These are phyloP conservation scores for Sminthopsis crassicaudata DNA, from an alignment of 2,113 vertebrate genomes.

Conservation along the genomic window DNA sequence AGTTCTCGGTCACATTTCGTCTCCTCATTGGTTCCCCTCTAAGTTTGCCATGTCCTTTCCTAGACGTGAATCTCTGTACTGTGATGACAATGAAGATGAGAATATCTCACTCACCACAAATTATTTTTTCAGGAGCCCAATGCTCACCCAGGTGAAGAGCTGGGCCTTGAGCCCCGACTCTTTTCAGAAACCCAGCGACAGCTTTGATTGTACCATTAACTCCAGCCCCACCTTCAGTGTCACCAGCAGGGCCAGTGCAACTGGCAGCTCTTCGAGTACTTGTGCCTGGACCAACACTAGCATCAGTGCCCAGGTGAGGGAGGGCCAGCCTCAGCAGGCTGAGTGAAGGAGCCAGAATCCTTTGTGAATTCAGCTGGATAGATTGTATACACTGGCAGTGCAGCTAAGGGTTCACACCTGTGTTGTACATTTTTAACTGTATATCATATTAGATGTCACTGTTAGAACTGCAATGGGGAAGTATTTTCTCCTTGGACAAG, in stretches of 20 bases:
- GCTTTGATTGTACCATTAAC: not conserved
- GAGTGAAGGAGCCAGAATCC: not conserved
- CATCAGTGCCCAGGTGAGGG: constrained; percentile 28
- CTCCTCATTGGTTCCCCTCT: not conserved
- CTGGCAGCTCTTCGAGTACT: not conserved
- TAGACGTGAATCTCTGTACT: not conserved
- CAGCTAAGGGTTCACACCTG: not conserved
- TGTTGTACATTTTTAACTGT: not conserved
- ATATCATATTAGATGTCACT: not conserved
- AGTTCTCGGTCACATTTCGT: not conserved
- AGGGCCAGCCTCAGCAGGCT: not conserved
- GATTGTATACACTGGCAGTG: not conserved
- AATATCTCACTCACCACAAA: not conserved
- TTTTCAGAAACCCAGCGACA: constrained; percentile 42
- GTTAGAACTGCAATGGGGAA: not conserved
- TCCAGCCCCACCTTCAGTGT: not conserved
- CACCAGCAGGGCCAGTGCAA: not conserved
- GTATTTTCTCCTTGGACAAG: not conserved
- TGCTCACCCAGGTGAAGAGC: constrained; percentile 40
- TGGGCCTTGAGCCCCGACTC: not conserved
- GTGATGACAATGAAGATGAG: not conserved
- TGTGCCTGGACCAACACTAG: not conserved
- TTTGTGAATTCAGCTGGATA: not conserved
- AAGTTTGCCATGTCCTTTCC: not conserved
- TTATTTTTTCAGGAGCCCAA: constrained; percentile 11